phyloP scores from a whole-genome alignment of 2,888 invertebrate species.

The Dolichopus griseipennis region DNA sequence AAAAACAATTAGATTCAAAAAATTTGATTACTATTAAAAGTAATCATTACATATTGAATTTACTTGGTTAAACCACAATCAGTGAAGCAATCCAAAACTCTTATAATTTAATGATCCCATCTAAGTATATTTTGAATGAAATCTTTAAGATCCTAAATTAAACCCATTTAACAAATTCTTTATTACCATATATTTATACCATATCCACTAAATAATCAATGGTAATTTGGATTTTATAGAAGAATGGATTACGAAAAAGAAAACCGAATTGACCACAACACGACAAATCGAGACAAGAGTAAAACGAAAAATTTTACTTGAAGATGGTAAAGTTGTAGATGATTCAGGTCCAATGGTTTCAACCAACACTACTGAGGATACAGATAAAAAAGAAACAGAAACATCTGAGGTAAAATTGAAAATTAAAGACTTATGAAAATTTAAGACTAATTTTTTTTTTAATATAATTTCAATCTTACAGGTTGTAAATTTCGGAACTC shows the following conservation, averaged over 20 bases:
- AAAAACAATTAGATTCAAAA: too few species aligned
- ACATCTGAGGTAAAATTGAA: conserved; percentile 61
- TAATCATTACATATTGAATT: too few species aligned
- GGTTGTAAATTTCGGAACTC: conserved; percentile 47
- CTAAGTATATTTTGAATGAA: too few species aligned
- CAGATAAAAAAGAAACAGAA: conserved; percentile 79
- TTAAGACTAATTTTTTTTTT: neutral
- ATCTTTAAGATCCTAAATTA: too few species aligned
- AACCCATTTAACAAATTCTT: conserved; percentile 14
- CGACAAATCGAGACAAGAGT: conserved; percentile 86
- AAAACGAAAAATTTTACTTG: conserved; percentile 77
- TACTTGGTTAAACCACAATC: too few species aligned
- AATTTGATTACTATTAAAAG: too few species aligned
- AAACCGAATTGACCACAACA: conserved; percentile 80
- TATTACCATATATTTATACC: neutral
- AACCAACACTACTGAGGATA: conserved; percentile 84
- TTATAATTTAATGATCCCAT: too few species aligned
- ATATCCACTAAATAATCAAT: conserved; percentile 9
- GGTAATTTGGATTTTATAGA: conserved; percentile 50
- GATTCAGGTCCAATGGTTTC: conserved; percentile 86
- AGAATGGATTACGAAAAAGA: conserved; percentile 88
- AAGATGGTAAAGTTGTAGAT: conserved; percentile 82
- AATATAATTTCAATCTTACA: conserved; percentile 26
- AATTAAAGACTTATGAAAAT: neutral
- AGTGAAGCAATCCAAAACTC: too few species aligned